Base-by-base conservation (phyloP, 2,888 invertebrate species). In the Polylopha cassiicola region DNA sequence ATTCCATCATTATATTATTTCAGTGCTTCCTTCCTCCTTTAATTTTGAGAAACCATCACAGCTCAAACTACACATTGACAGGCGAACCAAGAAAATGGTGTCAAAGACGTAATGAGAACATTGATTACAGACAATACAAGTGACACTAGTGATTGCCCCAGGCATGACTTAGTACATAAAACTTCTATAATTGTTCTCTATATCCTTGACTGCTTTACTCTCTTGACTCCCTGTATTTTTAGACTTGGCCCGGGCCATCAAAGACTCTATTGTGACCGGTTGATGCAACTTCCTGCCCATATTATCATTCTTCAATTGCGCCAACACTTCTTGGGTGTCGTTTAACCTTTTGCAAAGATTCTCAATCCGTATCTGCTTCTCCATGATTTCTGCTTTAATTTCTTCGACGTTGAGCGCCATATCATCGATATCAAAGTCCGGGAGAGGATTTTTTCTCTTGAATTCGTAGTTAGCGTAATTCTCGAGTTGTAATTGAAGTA, bases 401-500 rank as follows among this genome's bases (percentile, higher is more conserved):
- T 68, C 55, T 0, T 81, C 74, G 1, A 67, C 39, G 8, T 76
- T 73, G n/a, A 68, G 64, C 3, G 34, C 46, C 41, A 47, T 50
- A 6, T 64, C 60, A 1, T 65, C 59, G 1, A 60, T 47, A 5
- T 66, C 44, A 1, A 65, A 32, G 3, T 47, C 43, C 0, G 73
- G 59, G 1, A 68, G 14, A 0, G 53, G 18, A 20, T 62, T 56
- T 48, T 77, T 81, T 0, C 70, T 49, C 39, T 74, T 82, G 18
- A 71, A 69, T 28, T 63, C 66, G 23, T 58, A 66, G 8, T 68
- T 76, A 0, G 73, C 51, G 1, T 73, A 66, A 0, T 67, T 69
- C 30, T 76, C 70, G 0, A 82, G 56, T 42, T 73, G 67, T 4
- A 75, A 55, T 43, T 80, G 72, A 1, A 82, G 42, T 21, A 80